Conservation (phyloP, 1,140 invertebrate genomes). For the Hyposmocoma kahamanoa region DNA sequence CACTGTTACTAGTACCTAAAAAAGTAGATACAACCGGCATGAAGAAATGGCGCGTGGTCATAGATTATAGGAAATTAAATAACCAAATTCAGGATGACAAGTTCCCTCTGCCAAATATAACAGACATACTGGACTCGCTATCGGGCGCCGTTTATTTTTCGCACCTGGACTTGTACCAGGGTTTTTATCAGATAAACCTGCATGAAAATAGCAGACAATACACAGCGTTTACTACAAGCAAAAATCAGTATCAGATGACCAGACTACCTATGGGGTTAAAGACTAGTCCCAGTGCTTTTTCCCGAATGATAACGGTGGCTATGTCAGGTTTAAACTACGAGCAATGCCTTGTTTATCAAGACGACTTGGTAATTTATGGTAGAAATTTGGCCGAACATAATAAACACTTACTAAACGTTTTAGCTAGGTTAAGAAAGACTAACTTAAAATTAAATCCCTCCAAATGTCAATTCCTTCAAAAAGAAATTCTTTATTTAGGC, state of each 20-base stretch:
- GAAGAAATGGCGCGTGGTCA: background rate
- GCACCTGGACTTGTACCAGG: conserved; percentile 64
- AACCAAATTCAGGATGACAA: conserved; percentile 1
- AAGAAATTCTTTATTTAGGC: conserved; percentile 61
- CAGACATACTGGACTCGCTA: conserved; percentile 13
- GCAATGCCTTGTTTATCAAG: conserved; percentile 45
- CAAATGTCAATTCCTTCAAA: conserved; percentile 48
- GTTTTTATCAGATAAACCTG: conserved; percentile 71
- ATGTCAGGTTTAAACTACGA: conserved; percentile 34
- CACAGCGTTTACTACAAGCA: conserved; percentile 61
- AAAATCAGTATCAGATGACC: conserved; percentile 34
- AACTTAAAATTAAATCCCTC: conserved; percentile 51
- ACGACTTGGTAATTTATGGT: conserved; percentile 56
- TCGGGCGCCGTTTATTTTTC: conserved; percentile 62
- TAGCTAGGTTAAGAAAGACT: conserved; percentile 32
- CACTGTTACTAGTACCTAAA: conserved; percentile 1
- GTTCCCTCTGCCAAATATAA: conserved; percentile 1
- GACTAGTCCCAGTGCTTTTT: conserved; percentile 31
- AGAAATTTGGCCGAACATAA: conserved; percentile 46
- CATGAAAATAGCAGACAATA: conserved; percentile 34
- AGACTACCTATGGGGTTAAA: conserved; percentile 58
- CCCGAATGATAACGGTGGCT: conserved; percentile 41
- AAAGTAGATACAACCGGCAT: background rate
- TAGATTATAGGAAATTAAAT: conserved; percentile 1
- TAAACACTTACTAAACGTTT: conserved; percentile 25